Evolutionary conservation across 2,888 invertebrate species (phyloP).

Genomic region (Chironomus riparius): DNA sequence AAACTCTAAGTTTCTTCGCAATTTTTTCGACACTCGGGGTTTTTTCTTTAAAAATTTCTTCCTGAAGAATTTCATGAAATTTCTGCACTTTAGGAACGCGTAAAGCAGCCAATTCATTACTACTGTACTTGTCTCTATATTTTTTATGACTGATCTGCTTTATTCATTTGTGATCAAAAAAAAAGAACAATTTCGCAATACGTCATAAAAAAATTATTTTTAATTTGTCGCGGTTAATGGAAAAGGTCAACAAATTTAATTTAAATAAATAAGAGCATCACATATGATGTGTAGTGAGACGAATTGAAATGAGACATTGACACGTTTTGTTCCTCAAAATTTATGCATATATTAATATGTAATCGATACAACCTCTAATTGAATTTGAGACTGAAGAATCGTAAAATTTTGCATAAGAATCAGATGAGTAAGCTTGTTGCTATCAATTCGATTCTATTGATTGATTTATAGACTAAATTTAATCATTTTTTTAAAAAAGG

Average conservation of each 20-base stretch:
- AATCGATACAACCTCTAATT: no score
- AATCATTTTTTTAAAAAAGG: no score
- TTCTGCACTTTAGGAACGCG: constrained; percentile 9
- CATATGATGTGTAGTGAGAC: neutral
- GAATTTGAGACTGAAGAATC: no score
- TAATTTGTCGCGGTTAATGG: constrained; percentile 19
- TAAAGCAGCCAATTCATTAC: constrained; percentile 3
- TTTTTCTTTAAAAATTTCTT: neutral
- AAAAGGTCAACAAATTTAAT: constrained; percentile 10
- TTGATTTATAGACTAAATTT: no score
- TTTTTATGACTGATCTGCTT: no score
- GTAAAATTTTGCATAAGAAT: no score
- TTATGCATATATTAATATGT: no score
- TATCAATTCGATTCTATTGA: no score
- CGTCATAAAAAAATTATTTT: neutral
- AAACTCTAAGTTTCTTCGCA: neutral
- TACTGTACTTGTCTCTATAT: neutral
- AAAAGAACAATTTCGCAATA: neutral
- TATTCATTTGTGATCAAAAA: neutral
- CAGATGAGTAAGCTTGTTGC: no score
- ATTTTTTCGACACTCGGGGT: neutral
- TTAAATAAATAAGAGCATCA: neutral
- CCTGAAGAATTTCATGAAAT: neutral
- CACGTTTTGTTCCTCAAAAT: no score
- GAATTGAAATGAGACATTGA: no score